Evolutionary conservation across 2,113 vertebrate species (phyloP).

Genomic region (Choloepus hoffmanni): DNA sequence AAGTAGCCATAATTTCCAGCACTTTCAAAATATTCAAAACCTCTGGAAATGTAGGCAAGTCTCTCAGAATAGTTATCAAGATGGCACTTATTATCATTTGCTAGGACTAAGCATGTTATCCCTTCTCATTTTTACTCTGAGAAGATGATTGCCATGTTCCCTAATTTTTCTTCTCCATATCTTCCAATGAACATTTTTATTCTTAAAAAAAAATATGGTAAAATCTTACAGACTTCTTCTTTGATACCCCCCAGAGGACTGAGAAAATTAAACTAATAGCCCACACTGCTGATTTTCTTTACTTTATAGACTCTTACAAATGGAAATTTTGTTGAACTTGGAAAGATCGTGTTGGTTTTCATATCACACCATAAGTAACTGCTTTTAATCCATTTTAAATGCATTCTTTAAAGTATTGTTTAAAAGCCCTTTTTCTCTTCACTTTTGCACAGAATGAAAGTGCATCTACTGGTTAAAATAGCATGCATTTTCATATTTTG

Average conservation of each 20-base stretch:
- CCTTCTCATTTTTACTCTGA: neutral
- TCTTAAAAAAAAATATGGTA: neutral
- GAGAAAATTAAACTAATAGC: neutral
- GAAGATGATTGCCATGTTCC: neutral
- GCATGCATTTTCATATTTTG: slow-evolving; percentile 15
- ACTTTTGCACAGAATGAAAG: neutral
- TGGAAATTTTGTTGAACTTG: slow-evolving; percentile 48
- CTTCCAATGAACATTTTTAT: neutral
- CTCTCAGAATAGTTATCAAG: neutral
- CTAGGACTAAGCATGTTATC: neutral
- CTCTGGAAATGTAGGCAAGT: neutral
- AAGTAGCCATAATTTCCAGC: neutral
- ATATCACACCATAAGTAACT: neutral
- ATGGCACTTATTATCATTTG: neutral
- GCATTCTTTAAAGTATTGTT: slow-evolving; percentile 43
- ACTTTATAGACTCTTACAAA: slow-evolving; percentile 23
- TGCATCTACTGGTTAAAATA: neutral
- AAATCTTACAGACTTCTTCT: slow-evolving; percentile 5
- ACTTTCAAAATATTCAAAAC: slow-evolving; percentile 42
- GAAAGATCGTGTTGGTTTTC: slow-evolving; percentile 55
- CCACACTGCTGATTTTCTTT: neutral
- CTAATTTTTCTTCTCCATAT: neutral
- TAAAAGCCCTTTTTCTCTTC: neutral
- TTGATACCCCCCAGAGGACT: neutral
- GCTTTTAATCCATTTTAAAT: slow-evolving; percentile 54